Conservation (phyloP, 2,888 invertebrate species). For the Polyommatus iphigenia region DNA sequence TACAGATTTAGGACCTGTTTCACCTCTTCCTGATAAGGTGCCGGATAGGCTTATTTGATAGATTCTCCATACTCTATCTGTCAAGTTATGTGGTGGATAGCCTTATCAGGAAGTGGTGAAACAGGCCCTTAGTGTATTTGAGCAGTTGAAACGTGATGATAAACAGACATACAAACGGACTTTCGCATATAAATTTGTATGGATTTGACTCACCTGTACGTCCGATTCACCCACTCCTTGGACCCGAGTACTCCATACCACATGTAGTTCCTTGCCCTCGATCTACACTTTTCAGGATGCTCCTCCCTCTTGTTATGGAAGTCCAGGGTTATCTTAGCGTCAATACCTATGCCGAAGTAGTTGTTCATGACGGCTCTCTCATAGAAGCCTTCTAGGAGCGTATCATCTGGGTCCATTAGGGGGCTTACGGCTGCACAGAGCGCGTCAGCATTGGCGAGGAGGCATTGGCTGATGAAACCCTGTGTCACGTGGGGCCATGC, state of each 20-base stretch:
- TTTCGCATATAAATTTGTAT: too few relatives aligned
- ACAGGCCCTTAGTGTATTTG: too few relatives aligned
- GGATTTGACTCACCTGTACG: constrained; percentile 84
- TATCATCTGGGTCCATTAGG: constrained; percentile 95
- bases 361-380: constrained; percentile 99
- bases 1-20: too few relatives aligned
- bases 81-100: too few relatives aligned
- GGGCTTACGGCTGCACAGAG: constrained; percentile 98
- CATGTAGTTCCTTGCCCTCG: constrained; percentile 97
- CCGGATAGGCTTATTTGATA: too few relatives aligned
- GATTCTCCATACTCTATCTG: too few relatives aligned
- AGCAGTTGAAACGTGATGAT: too few relatives aligned
- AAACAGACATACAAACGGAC: too few relatives aligned
- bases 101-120: too few relatives aligned
- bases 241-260: constrained; percentile 93
- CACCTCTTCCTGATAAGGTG: too few relatives aligned
- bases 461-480: constrained; percentile 96
- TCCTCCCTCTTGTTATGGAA: constrained; percentile 98
- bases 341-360: constrained; percentile 98
- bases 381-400: constrained; percentile 91
- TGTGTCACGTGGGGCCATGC: constrained; percentile 91
- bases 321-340: constrained; percentile 97
- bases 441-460: constrained; percentile 97
- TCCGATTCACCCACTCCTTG: constrained; percentile 91
- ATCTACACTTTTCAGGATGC: constrained; percentile 97